Percentiles rank a stretch among this genome's conserved stretches.
Conservation (phyloP, 1,140 invertebrate species). For the Scaptomyza hsui region DNA sequence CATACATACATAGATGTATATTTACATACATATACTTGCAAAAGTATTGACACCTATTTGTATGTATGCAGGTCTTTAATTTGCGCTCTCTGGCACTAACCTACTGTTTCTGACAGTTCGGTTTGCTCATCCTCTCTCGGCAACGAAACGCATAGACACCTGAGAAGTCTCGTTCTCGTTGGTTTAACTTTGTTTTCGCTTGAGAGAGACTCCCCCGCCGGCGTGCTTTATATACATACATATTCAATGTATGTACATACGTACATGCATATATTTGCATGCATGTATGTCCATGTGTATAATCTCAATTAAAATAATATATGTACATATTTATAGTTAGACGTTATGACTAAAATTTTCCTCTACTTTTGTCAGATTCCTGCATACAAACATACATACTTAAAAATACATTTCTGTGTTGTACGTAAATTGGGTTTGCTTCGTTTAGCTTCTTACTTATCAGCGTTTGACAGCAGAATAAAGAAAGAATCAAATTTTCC, state of each 20-base stretch:
- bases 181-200: conserved; percentile 22
- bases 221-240: neutral
- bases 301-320: neutral
- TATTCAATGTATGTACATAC: conserved; percentile 1
- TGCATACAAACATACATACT: neutral
- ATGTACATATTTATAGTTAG: neutral
- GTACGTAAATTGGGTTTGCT: too few relatives aligned
- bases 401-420: too few relatives aligned
- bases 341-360: neutral
- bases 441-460: neutral
- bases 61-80: too few relatives aligned
- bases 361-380: neutral
- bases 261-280: neutral
- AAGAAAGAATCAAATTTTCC: neutral
- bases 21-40: neutral
- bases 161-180: conserved; percentile 57
- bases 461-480: neutral
- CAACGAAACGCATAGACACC: conserved; percentile 57
- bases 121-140: conserved; percentile 1
- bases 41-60: neutral
- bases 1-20: neutral
- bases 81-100: neutral
- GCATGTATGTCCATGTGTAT: neutral
- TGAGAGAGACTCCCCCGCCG: conserved; percentile 16
- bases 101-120: neutral